Conservation (phyloP, 2,797 vertebrate genomes). For the Tinamus major region DNA sequence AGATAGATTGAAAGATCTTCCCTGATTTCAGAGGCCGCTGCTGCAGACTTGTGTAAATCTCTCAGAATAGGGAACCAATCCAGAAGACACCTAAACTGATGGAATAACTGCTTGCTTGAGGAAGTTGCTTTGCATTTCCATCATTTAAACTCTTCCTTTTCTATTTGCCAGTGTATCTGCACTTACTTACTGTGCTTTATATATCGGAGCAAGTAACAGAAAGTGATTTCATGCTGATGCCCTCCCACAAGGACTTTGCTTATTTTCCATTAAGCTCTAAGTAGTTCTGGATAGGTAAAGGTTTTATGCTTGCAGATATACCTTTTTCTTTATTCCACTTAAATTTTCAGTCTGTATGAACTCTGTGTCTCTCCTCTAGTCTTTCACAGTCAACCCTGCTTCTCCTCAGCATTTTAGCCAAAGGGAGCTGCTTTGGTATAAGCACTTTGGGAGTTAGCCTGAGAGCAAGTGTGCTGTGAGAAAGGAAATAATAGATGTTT, state of each 20-base stretch:
- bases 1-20: slow-evolving; percentile 19
- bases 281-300: neutral
- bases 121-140: slow-evolving; percentile 39
- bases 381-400: neutral
- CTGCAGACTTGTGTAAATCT: slow-evolving; percentile 4
- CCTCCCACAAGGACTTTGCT: neutral
- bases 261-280: slow-evolving; percentile 15
- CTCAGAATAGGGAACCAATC: neutral
- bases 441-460: slow-evolving; percentile 6
- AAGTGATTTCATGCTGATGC: neutral
- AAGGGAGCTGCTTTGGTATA: neutral
- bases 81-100: slow-evolving; percentile 26
- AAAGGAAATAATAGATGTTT: neutral
- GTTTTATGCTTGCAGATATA: neutral
- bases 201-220: neutral
- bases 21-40: slow-evolving; percentile 25
- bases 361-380: neutral
- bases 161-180: neutral
- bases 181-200: neutral
- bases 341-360: slow-evolving; percentile 8
- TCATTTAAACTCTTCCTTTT: slow-evolving; percentile 19
- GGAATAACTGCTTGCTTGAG: slow-evolving; percentile 5
- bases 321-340: slow-evolving; percentile 21
- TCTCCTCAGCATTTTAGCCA: slow-evolving; percentile 19
- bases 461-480: neutral